Evolutionary conservation across 2,113 vertebrate species (phyloP), one percentile per base, ranked within the genome.

Genomic region (Ptychochromis oligacanthus): DNA sequence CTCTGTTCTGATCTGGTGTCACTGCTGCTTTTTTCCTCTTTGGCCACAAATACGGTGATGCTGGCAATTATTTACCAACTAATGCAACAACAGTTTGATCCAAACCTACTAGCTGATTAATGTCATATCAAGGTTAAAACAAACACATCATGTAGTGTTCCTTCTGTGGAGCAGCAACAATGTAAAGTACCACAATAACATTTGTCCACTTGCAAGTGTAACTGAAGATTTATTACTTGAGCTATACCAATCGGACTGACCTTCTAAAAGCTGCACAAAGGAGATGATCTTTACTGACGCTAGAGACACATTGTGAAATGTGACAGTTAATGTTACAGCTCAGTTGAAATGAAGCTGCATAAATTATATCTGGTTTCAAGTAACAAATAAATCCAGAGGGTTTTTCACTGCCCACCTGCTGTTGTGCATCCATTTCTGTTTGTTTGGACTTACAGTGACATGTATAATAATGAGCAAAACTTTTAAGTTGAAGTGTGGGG

Each of bases 1-100:
- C 26, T 80, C 36, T 82, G 9, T 67, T 87, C 54, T 77, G 46
- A 61, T 78, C 56, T 75, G 46, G 58, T 78, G 43, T 75, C 77
- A 67, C 83, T 85, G 78, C 83, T 87, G 72, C 49, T 46, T 40
- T 56, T 28, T 26, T 67, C n/a, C 15, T 24, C 61, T 2, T 58
- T 52, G 11, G 31, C 75, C n/a, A 6, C 7, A 36, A 59, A 5
- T 10, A 5, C 31, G 49, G 3, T 17, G 31, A 36, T 81, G 62
- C 49, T 84, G 12, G 24, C n/a, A n/a, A 8, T 87, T 40, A 76
- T 13, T n/a, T 40, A 18, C 15, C 81, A 31, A n/a, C n/a, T n/a
- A 61, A 54, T 70, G 24, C 26, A 40, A 14, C 26, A 80, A 1
- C 52, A 62, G 6, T 82, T 75, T 65, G 17, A 80, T 75, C 49